phyloP scores from a whole-genome alignment of 2,113 vertebrate species.

The Aythya baeri region DNA sequence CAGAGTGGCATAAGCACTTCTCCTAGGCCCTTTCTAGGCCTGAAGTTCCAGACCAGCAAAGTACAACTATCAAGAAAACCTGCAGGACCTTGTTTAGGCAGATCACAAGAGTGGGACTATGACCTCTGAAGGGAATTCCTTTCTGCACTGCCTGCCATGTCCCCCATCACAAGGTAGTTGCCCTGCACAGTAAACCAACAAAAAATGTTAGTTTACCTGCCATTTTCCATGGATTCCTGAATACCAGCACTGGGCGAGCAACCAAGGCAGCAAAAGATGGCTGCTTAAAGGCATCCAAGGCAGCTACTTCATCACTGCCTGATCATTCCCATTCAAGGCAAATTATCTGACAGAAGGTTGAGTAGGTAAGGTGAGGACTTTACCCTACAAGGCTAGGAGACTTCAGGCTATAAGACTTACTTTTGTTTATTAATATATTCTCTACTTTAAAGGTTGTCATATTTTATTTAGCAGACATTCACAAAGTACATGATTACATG shows the following conservation, averaged over 20 bases:
- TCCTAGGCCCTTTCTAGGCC: background rate
- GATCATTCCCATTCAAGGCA: background rate
- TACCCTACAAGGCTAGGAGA: background rate
- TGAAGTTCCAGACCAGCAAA: background rate
- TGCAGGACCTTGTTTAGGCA: background rate
- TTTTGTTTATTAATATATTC: background rate
- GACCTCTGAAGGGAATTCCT: background rate
- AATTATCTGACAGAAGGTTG: background rate
- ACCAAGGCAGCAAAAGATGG: background rate
- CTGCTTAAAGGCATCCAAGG: background rate
- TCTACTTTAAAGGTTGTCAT: constrained; percentile 14
- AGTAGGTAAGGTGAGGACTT: background rate
- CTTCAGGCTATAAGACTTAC: background rate
- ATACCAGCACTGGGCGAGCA: background rate
- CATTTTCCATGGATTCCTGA: background rate
- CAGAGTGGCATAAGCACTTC: background rate
- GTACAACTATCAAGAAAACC: background rate
- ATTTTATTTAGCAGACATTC: constrained; percentile 30
- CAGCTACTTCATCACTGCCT: background rate
- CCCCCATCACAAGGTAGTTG: background rate
- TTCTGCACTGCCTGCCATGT: background rate
- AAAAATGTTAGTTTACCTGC: background rate
- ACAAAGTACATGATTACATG: background rate
- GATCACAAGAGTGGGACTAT: background rate
- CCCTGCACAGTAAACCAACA: background rate